A percentile compares a stretch with the other conserved stretches of the same genome.
Conservation (phyloP, 2,797 vertebrate genomes). For the Monodelphis domestica region DNA sequence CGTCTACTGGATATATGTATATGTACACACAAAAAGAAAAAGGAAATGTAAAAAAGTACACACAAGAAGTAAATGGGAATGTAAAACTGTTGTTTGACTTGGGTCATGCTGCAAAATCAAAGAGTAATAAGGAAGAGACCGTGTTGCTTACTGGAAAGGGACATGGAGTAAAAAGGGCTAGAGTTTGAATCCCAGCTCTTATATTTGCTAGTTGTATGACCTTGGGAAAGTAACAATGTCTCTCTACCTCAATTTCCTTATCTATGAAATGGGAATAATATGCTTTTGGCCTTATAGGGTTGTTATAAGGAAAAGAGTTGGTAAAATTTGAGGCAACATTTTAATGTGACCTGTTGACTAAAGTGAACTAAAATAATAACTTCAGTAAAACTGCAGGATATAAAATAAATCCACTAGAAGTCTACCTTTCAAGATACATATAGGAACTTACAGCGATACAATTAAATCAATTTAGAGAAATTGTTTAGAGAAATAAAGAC, state of each 20-base stretch:
- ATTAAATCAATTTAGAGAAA: not conserved
- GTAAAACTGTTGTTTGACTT: not conserved
- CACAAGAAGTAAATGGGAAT: not conserved
- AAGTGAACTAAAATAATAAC: not conserved
- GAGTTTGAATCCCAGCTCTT: not conserved
- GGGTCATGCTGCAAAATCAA: not conserved
- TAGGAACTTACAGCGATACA: not conserved
- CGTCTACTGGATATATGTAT: not conserved
- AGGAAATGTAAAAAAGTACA: no score
- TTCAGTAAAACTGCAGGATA: not conserved
- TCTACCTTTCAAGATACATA: not conserved
- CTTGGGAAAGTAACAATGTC: not conserved
- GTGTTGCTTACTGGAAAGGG: not conserved
- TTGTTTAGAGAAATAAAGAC: not conserved
- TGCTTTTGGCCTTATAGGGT: not conserved
- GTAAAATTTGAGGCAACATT: not conserved
- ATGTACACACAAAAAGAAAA: no score
- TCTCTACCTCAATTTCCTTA: not conserved
- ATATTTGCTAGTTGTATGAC: not conserved
- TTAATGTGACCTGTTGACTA: not conserved
- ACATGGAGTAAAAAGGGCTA: not conserved
- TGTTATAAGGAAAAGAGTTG: not conserved
- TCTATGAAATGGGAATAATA: not conserved
- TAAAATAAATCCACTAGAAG: not conserved
- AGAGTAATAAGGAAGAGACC: not conserved